Conservation (phyloP, 1,140 invertebrate genomes). For the Laodelphax striatellus region DNA sequence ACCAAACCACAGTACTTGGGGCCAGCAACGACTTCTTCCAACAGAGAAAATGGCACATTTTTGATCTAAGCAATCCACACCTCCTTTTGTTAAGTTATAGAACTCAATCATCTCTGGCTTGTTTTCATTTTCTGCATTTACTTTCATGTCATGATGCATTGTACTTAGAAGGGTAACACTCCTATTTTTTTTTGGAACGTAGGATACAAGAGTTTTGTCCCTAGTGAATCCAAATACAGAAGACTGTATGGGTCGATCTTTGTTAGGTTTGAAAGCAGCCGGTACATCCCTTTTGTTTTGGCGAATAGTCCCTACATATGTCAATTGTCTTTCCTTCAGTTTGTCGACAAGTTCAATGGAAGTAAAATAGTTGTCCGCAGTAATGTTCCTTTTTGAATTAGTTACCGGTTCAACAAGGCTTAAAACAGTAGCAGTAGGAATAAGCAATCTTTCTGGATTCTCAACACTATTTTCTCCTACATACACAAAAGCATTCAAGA, state of each 20-base stretch:
- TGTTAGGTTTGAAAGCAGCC: constrained; percentile 16
- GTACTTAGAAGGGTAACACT: constrained; percentile 18
- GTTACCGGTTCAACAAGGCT: constrained; percentile 17
- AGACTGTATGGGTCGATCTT: constrained; percentile 3
- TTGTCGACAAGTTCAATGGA: constrained; percentile 28
- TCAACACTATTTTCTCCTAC: constrained; percentile 2
- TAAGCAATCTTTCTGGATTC: constrained; percentile 2
- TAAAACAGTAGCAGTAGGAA: constrained; percentile 3
- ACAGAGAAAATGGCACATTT: too few relatives aligned
- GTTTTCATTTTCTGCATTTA: constrained; percentile 15
- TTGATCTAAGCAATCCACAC: too few relatives aligned
- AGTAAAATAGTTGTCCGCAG: constrained; percentile 33
- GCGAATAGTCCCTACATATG: constrained; percentile 32
- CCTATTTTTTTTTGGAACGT: constrained; percentile 14
- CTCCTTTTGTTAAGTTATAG: too few relatives aligned
- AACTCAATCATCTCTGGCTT: constrained; percentile 24
- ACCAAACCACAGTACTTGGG: too few relatives aligned
- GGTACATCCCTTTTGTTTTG: constrained; percentile 35
- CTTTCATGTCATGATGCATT: constrained; percentile 24
- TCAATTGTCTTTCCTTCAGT: constrained; percentile 27
- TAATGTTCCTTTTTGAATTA: constrained; percentile 27
- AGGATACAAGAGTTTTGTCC: constrained; percentile 13
- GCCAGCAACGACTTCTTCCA: too few relatives aligned
- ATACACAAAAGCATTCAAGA: constrained; percentile 9
- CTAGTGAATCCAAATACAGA: constrained; percentile 15